A percentile compares a stretch with the other conserved stretches of the same genome.
These are phyloP conservation scores for Sinotaia quadrata DNA, from an alignment of 2,888 invertebrate genomes.

Conservation along the genomic window DNA sequence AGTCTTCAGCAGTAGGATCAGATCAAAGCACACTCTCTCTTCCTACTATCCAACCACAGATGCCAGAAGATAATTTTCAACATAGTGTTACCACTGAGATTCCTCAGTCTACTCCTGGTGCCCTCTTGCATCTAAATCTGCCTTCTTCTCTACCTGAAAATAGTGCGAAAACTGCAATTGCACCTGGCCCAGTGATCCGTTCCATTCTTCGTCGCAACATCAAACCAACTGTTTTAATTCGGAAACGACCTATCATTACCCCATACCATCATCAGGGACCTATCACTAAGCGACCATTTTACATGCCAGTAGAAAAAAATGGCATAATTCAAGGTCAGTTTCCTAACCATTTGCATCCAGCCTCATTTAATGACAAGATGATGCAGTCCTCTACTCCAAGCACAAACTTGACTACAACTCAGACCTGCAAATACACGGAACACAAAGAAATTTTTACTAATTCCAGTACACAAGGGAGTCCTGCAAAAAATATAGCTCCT, in stretches of 20 bases:
- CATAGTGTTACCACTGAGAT: neutral
- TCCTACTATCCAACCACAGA: too few species aligned
- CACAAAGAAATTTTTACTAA: too few species aligned
- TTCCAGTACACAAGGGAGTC: neutral
- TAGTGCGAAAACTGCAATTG: too few species aligned
- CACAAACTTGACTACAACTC: too few species aligned
- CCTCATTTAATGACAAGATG: neutral
- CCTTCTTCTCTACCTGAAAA: neutral
- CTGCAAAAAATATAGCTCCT: neutral
- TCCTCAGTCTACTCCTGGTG: neutral
- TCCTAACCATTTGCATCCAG: neutral
- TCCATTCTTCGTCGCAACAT: neutral
- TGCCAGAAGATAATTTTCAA: neutral
- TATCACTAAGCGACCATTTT: neutral
- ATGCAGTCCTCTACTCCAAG: neutral
- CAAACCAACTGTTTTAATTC: neutral
- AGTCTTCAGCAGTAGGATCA: neutral
- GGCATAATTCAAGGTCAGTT: slow-evolving; percentile 27
- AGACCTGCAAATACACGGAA: too few species aligned
- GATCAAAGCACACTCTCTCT: neutral
- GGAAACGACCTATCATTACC: slow-evolving; percentile 1
- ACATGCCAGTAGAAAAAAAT: slow-evolving; percentile 19
- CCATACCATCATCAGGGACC: neutral
- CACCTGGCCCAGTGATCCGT: neutral
- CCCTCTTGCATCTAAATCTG: too few species aligned